Percentiles rank a stretch among this genome's conserved stretches.
Evolutionary conservation across 2,888 invertebrate genomes (phyloP).

Genomic region (Heterodera filipjevi): DNA sequence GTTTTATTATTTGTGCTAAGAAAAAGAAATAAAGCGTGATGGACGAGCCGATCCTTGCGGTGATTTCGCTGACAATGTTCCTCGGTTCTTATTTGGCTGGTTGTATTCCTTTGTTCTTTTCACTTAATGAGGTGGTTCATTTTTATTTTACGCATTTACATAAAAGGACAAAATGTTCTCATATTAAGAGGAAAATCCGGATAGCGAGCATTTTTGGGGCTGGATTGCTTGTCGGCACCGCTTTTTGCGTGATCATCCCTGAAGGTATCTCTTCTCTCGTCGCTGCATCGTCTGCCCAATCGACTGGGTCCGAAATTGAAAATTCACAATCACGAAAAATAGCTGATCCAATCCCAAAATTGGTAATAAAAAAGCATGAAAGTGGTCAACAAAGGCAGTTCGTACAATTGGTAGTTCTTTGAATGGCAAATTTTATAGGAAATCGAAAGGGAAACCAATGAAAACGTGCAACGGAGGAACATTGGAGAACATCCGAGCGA

Average conservation of each 20-base stretch:
- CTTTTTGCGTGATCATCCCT: constrained; percentile 94
- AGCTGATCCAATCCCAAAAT: not conserved
- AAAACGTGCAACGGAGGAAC: not conserved
- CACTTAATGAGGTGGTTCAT: constrained; percentile 83
- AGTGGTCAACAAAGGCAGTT: not conserved
- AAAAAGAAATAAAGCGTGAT: not conserved
- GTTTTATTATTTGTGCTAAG: not conserved
- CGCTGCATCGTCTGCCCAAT: constrained; percentile 17
- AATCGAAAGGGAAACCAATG: not conserved
- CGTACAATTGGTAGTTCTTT: too few relatives aligned
- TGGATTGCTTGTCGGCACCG: constrained; percentile 93
- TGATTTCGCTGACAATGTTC: constrained; percentile 82
- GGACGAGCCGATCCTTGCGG: constrained; percentile 28
- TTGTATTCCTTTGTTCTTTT: constrained; percentile 88
- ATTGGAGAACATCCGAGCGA: not conserved
- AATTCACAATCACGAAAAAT: not conserved
- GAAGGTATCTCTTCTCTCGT: constrained; percentile 83
- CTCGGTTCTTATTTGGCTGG: constrained; percentile 93
- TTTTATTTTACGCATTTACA: not conserved
- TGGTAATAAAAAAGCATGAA: not conserved
- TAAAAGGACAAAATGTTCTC: not conserved
- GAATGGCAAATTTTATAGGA: not conserved
- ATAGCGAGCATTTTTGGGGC: constrained; percentile 93
- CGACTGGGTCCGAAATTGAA: not conserved
- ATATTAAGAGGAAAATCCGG: constrained; percentile 84